Percentiles rank a stretch among this genome's conserved stretches.
These are phyloP conservation scores for Lochmaea capreae DNA, from an alignment of 2,888 invertebrate genomes.

Conservation along the genomic window DNA sequence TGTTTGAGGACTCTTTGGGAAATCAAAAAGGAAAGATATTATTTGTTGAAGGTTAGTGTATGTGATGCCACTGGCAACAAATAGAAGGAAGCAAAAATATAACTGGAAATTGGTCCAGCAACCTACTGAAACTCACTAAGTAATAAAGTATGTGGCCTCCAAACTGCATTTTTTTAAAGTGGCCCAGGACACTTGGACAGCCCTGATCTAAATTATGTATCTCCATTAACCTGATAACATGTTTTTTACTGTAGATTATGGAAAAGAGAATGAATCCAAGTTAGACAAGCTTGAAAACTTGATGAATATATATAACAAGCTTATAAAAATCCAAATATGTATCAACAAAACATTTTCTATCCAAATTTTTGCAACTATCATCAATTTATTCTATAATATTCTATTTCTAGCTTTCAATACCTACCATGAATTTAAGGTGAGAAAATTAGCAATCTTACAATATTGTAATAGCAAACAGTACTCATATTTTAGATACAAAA, in stretches of 20 bases:
- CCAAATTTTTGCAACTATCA: conserved; percentile 47
- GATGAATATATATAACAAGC: conserved; percentile 48
- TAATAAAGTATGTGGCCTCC: no score
- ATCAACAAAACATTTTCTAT: conserved; percentile 46
- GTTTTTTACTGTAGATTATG: conserved; percentile 16
- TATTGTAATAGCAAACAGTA: no score
- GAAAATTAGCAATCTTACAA: neutral
- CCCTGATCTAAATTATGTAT: no score
- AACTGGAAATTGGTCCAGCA: no score
- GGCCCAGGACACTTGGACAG: no score
- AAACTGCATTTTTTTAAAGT: no score
- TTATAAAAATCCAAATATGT: conserved; percentile 44
- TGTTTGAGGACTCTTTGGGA: neutral
- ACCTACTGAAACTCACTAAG: no score
- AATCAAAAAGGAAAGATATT: neutral
- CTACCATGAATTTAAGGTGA: conserved; percentile 50
- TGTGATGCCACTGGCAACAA: no score
- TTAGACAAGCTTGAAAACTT: conserved; percentile 27
- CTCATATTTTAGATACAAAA: conserved; percentile 37
- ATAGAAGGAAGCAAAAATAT: no score
- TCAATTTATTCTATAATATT: conserved; percentile 45
- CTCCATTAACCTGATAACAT: no score
- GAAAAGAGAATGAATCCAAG: conserved; percentile 2
- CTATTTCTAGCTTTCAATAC: conserved; percentile 48
- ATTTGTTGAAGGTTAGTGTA: conserved; percentile 9